These are phyloP conservation scores for Microcebus griseorufus DNA, from an alignment of 2,113 vertebrate species.

Conservation along the genomic window DNA sequence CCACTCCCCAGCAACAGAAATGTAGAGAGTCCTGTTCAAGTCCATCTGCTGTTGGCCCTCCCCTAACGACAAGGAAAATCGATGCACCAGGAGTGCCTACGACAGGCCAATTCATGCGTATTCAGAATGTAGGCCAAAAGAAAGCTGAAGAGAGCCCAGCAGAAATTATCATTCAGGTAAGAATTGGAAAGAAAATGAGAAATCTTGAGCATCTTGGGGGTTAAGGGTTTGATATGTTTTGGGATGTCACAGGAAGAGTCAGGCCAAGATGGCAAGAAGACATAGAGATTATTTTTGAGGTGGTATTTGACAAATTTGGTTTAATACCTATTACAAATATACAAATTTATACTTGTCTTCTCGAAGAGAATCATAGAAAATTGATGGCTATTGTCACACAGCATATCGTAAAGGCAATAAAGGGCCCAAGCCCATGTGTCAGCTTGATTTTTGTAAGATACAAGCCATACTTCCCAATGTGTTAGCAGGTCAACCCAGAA, in stretches of 20 bases:
- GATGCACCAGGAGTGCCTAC: slow-evolving; percentile 81
- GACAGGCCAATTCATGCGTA: slow-evolving; percentile 89
- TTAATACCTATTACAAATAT: slow-evolving; percentile 1
- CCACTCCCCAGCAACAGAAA: slow-evolving; percentile 89
- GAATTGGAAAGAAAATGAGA: slow-evolving; percentile 53
- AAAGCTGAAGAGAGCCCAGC: slow-evolving; percentile 88
- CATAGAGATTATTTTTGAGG: neutral
- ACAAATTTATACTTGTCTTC: slow-evolving; percentile 1
- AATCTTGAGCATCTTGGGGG: slow-evolving; percentile 44
- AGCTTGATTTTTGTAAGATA: slow-evolving; percentile 26
- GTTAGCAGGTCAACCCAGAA: neutral
- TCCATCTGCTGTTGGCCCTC: slow-evolving; percentile 82
- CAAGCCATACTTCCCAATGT: neutral
- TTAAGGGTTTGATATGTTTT: slow-evolving; percentile 42
- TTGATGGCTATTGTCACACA: neutral
- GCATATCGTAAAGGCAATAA: neutral
- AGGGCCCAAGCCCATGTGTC: neutral
- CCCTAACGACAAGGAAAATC: slow-evolving; percentile 83
- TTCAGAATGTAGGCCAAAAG: slow-evolving; percentile 91
- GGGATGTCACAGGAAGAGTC: neutral
- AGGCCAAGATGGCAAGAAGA: neutral
- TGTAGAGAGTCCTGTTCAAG: slow-evolving; percentile 84
- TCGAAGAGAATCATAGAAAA: slow-evolving; percentile 32
- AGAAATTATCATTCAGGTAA: slow-evolving; percentile 94
- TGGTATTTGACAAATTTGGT: slow-evolving; percentile 11